Evolutionary conservation across 2,888 invertebrate species (phyloP).

Genomic region (Drosophila affinis): DNA sequence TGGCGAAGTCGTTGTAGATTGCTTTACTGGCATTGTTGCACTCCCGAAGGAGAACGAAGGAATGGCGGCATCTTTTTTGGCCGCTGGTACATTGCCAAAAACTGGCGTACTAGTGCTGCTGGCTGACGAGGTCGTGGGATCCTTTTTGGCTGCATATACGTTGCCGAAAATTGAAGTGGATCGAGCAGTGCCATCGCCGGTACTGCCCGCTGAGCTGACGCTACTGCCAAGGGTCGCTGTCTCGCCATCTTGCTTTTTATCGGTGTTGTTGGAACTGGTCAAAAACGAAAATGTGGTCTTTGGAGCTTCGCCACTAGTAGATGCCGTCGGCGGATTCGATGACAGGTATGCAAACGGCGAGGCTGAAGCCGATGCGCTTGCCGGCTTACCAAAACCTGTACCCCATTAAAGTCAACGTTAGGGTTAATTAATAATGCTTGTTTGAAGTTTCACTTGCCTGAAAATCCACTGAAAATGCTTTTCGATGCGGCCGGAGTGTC

Average conservation of each 20-base stretch:
- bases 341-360: slow-evolving; percentile 81
- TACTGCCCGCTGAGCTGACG: background rate
- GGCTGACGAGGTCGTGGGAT: background rate
- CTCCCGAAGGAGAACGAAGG: background rate
- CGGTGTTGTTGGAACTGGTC: slow-evolving; percentile 5
- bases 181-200: slow-evolving; percentile 10
- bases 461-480: slow-evolving; percentile 89
- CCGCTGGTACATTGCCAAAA: background rate
- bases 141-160: background rate
- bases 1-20: slow-evolving; percentile 3
- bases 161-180: slow-evolving; percentile 46
- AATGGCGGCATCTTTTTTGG: background rate
- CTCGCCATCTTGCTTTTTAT: slow-evolving; percentile 24
- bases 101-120: background rate
- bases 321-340: slow-evolving; percentile 57
- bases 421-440: background rate
- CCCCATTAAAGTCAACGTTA: background rate
- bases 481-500: slow-evolving; percentile 13
- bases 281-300: slow-evolving; percentile 29
- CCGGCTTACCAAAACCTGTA: slow-evolving; percentile 74
- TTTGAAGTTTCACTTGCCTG: slow-evolving; percentile 84
- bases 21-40: background rate
- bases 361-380: slow-evolving; percentile 61
- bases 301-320: slow-evolving; percentile 7
- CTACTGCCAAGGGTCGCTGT: too few species aligned